Evolutionary conservation across 2,113 vertebrate genomes (phyloP), one percentile per base, ranked within the genome.

Genomic region (Prionailurus viverrinus): DNA sequence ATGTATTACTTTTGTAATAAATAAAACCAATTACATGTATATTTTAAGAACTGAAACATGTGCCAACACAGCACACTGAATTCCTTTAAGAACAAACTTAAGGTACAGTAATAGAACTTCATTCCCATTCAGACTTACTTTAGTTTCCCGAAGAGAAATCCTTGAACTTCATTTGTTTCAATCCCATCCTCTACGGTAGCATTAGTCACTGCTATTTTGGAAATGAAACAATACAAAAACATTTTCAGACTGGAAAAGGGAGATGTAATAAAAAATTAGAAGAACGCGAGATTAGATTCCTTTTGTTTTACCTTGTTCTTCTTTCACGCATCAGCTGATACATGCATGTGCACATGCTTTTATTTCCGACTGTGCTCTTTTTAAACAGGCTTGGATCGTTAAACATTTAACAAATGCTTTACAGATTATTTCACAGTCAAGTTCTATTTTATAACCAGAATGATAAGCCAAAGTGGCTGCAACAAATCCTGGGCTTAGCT

Each of bases 71-170:
- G 16, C 3, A 68, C 18, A 88, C 0, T 74, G 86, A 98, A 63
- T 48, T 78, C 16, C 63, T 93, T 79, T 84, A 84, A 79, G 80
- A 93, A 73, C 9, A 95, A 97, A 91, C 0, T 3, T 45, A 86
- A 39, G 45, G 66, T 69, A 48, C 12, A 83, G 29, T 16, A 89
- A 91, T 88, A 69, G 8, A 90, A 78, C 36, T 90, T 86, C 15
- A 96, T 36, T 87, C 91, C 12, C 25, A 96, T 89, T 61, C 97
- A 95, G 8, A 98, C 99, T 99, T 98, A 99, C 99, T 99, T 99
- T 96, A 99, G 98, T 86, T 98, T 99, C 68, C 98, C 98, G 98
- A 99, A 99, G 88, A 99, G 96, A 98, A 99, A 99, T 82, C 99
- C 99, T 97, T 99, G 99, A 55, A 99, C 98, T 96, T 99, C 99